These are phyloP conservation scores for Rhamphomyia laevipes DNA, from an alignment of 2,888 invertebrate genomes.

Conservation along the genomic window DNA sequence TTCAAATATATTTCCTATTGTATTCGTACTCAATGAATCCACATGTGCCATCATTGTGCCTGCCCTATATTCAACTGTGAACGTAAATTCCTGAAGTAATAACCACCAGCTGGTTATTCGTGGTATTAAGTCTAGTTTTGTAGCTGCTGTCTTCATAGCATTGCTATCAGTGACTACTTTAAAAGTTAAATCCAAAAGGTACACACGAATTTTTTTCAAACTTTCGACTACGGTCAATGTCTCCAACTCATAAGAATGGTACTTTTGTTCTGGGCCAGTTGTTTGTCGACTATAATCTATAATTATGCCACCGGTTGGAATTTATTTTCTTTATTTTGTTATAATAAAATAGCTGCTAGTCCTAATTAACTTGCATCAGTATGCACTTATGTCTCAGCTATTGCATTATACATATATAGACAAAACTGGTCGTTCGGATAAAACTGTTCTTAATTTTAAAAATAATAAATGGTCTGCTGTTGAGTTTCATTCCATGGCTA, in stretches of 20 bases:
- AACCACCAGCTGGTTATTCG: constrained; percentile 20
- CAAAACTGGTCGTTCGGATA: constrained; percentile 3
- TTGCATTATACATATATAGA: background rate
- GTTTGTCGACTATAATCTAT: constrained; percentile 21
- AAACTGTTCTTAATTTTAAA: constrained; percentile 8
- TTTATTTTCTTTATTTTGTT: constrained; percentile 11
- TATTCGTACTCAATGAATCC: constrained; percentile 14
- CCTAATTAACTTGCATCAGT: constrained; percentile 21
- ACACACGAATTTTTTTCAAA: too few relatives aligned
- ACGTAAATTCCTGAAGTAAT: constrained; percentile 14
- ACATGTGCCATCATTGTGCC: constrained; percentile 14
- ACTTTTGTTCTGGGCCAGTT: constrained; percentile 19
- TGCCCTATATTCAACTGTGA: constrained; percentile 10
- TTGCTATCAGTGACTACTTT: constrained; percentile 18
- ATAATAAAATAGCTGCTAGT: constrained; percentile 20
- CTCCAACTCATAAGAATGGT: too few relatives aligned
- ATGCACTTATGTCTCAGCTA: constrained; percentile 13
- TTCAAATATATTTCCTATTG: constrained; percentile 6
- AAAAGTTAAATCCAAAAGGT: too few relatives aligned
- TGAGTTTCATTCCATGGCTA: constrained; percentile 7
- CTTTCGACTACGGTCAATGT: too few relatives aligned
- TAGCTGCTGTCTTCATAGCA: constrained; percentile 10
- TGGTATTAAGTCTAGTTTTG: constrained; percentile 20
- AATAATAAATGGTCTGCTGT: constrained; percentile 15
- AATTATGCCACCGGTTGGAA: constrained; percentile 14